These are phyloP conservation scores for Luperina testacea DNA, from an alignment of 2,888 invertebrate genomes.

Conservation along the genomic window DNA sequence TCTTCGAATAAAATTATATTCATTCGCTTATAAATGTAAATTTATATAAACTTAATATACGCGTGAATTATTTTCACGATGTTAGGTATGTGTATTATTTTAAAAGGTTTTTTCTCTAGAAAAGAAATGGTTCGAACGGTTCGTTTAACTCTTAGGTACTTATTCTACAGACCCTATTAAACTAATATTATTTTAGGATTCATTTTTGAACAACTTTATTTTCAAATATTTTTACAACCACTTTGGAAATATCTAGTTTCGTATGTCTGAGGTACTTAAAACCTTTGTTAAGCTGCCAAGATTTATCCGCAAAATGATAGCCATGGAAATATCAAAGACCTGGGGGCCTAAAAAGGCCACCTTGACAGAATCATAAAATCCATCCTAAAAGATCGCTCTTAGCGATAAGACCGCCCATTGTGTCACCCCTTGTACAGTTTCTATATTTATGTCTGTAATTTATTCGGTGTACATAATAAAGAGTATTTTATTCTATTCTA, in stretches of 20 bases:
- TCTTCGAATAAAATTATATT: background rate
- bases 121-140: background rate
- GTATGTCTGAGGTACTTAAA: background rate
- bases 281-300: background rate
- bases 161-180: background rate
- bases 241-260: background rate
- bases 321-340: background rate
- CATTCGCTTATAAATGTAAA: background rate
- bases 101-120: background rate
- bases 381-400: no score
- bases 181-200: constrained; percentile 21
- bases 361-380: no score
- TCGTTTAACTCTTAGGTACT: background rate
- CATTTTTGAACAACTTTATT: background rate
- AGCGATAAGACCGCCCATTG: no score
- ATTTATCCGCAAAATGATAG: background rate
- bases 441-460: no score
- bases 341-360: no score
- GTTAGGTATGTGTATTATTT: background rate
- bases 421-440: no score
- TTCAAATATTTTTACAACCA: background rate
- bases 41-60: background rate
- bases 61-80: background rate
- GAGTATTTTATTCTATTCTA: no score
- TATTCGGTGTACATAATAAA: no score